Evolutionary conservation across 2,797 vertebrate species (phyloP).

Genomic region (Merluccius polli): DNA sequence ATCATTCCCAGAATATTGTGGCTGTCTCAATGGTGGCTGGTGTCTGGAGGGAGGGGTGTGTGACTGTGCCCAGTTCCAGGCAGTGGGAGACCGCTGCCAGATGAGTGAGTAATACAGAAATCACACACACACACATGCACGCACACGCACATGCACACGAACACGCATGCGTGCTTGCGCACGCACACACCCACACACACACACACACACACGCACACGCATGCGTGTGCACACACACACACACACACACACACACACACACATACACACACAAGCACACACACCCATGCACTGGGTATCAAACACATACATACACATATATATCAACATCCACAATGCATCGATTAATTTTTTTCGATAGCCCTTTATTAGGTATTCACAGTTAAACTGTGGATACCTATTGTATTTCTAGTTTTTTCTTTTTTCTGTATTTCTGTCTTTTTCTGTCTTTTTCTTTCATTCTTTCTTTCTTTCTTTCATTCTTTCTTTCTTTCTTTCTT

Average conservation of each 20-base stretch:
- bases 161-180: neutral
- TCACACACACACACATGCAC: conserved; percentile 15
- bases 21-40: conserved; percentile 95
- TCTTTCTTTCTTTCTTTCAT: neutral
- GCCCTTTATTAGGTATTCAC: no score
- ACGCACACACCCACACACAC: conserved; percentile 9
- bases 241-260: neutral
- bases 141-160: conserved; percentile 9
- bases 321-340: neutral
- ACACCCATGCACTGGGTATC: neutral
- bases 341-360: neutral
- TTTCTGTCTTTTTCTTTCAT: neutral
- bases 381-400: no score
- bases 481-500: neutral
- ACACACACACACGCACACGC: neutral
- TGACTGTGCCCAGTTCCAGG: conserved; percentile 97
- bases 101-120: conserved; percentile 84
- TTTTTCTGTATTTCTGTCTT: no score
- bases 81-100: conserved; percentile 91
- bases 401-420: no score
- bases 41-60: conserved; percentile 89
- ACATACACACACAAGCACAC: neutral
- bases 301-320: no score
- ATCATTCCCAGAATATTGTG: conserved; percentile 81
- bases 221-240: neutral